Evolutionary conservation across 2,888 invertebrate species (phyloP).

Genomic region (Sphaeridia pumilis): DNA sequence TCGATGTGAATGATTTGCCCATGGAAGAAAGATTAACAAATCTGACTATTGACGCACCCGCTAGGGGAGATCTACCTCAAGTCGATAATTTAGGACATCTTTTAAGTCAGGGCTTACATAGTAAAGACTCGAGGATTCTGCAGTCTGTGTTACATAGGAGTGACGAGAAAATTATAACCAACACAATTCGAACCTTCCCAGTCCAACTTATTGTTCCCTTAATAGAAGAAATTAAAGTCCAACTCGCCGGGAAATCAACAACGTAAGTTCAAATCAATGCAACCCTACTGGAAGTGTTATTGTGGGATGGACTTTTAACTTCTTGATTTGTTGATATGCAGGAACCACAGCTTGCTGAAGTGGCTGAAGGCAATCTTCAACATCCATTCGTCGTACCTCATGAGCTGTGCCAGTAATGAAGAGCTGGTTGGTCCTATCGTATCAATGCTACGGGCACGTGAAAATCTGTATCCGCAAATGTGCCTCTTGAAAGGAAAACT

Average conservation of each 20-base stretch:
- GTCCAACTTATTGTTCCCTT: slow-evolving; percentile 60
- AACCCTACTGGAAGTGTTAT: no score
- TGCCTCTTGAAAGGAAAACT: slow-evolving; percentile 51
- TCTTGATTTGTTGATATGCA: no score
- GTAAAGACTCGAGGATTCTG: slow-evolving; percentile 63
- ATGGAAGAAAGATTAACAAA: slow-evolving; percentile 74
- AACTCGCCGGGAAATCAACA: slow-evolving; percentile 56
- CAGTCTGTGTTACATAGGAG: slow-evolving; percentile 57
- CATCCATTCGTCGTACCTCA: slow-evolving; percentile 50
- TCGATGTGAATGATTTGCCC: slow-evolving; percentile 48
- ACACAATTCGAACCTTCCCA: slow-evolving; percentile 64
- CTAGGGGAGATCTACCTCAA: slow-evolving; percentile 45
- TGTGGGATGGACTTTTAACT: neutral
- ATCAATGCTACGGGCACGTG: slow-evolving; percentile 48
- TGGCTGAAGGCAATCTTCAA: slow-evolving; percentile 52
- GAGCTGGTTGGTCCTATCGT: slow-evolving; percentile 48
- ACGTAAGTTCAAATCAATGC: slow-evolving; percentile 53
- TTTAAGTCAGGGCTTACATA: slow-evolving; percentile 68
- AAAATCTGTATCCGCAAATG: slow-evolving; percentile 45
- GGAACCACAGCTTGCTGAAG: slow-evolving; percentile 46
- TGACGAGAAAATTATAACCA: slow-evolving; percentile 55
- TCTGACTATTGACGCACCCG: slow-evolving; percentile 52
- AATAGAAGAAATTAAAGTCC: slow-evolving; percentile 56
- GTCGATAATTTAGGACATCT: slow-evolving; percentile 66
- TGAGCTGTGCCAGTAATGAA: slow-evolving; percentile 50